Conservation (phyloP, 2,888 invertebrate species). For the Leucoma salicis region DNA sequence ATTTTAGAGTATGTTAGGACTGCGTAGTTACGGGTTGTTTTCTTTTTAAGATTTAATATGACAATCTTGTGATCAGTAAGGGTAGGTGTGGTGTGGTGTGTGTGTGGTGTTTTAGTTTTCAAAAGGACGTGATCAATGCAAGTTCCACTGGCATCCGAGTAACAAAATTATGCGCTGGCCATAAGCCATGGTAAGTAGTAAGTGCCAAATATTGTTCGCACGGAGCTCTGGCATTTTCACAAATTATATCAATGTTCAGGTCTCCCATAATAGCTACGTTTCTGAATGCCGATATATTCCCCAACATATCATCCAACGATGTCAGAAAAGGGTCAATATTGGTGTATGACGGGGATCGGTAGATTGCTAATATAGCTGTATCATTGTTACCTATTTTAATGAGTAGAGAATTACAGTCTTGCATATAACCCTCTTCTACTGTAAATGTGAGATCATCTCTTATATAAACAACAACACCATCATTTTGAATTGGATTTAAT, state of each 20-base stretch:
- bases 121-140: no score
- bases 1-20: background rate
- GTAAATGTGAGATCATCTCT: background rate
- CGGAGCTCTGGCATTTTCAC: background rate
- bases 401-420: background rate
- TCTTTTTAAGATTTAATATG: background rate
- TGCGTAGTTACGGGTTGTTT: background rate
- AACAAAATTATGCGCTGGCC: slow-evolving; percentile 1
- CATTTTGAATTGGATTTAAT: background rate
- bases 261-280: slow-evolving; percentile 6
- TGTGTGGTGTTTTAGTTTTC: background rate
- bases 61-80: background rate
- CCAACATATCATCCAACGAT: background rate
- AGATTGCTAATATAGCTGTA: background rate
- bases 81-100: background rate
- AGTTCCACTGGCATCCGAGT: slow-evolving; percentile 3
- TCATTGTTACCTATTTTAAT: background rate
- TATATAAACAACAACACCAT: background rate
- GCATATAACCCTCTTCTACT: background rate
- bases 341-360: background rate
- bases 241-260: background rate
- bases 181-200: background rate
- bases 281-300: background rate
- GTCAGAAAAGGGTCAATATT: background rate
- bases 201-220: background rate